Base-by-base conservation (phyloP, 2,113 vertebrate genomes). In the Dissostichus mawsoni region DNA sequence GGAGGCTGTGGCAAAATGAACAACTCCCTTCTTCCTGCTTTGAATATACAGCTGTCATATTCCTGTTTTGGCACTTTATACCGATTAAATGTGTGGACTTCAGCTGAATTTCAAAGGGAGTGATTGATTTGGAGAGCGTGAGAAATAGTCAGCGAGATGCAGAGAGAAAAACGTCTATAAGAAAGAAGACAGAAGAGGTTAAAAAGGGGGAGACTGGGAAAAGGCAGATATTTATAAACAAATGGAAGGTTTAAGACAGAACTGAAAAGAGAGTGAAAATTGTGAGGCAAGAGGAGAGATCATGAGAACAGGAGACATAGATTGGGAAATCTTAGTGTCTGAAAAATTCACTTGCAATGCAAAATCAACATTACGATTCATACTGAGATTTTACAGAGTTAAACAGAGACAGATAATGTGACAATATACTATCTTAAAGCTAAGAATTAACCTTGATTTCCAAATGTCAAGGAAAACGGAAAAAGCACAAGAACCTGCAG, bases 391-490 rank as follows among this genome's bases (percentile, higher is more conserved):
- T 25, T 44, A 66, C 18, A 45, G 48, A 53, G 6, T 33, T 23
- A 7, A 23, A 20, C 44, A 73, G 10, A 44, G 5, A 36, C 44
- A 73, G 10, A 44, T 4, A 36, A 63, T 14, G 17, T 51, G 18
- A 33, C 48, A 69, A 25, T 25, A 8, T 14, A 53, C 9, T 61
- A 2, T 53, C 18, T 20, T 66, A 69, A 76, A 58, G 57, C 71
- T 84, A 58, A 59, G 83, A 70, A 84, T 81, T 82, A 53, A 67
- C 20, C 53, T n/a, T 74, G 36, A 78, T 78, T 36, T 81, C 62
- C 18, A 81, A 81, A 74, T 80, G 81, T 74, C 76, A 78, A 23
- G 10, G 45, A 62, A 44, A 58, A 41, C 13, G 33, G 45, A 59
- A 65, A 58, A 74, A 18, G 33, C 36, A 45, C 12, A 29, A 23